phyloP scores from a whole-genome alignment of 2,113 vertebrate species.

The Tragelaphus strepsiceros region DNA sequence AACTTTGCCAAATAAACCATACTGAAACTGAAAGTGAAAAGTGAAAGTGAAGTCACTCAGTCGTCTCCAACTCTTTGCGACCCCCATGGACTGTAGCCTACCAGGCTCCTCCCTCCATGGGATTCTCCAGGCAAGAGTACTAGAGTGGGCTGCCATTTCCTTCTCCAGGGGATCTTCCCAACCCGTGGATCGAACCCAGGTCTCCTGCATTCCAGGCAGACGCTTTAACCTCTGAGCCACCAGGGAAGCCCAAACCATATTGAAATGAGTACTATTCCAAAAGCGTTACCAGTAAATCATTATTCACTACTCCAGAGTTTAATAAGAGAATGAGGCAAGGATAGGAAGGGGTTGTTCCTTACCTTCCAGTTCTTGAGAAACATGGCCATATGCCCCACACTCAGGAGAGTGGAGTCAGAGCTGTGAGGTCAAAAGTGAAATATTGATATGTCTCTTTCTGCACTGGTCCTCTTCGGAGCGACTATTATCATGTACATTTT shows the following conservation, averaged over 20 bases:
- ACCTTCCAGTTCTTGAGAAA: background rate
- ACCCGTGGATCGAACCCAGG: too few species aligned
- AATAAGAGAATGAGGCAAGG: background rate
- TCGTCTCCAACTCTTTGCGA: too few species aligned
- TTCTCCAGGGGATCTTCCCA: too few species aligned
- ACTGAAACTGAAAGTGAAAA: background rate
- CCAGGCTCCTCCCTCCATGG: too few species aligned
- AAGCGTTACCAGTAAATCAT: background rate
- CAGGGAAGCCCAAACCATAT: background rate
- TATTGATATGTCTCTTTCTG: background rate
- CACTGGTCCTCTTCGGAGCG: background rate
- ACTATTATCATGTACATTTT: background rate
- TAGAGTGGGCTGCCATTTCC: too few species aligned
- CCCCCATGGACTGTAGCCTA: too few species aligned
- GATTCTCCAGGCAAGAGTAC: too few species aligned
- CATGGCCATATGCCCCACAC: background rate
- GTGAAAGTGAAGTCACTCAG: too few species aligned
- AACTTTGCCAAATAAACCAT: background rate
- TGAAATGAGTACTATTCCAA: background rate
- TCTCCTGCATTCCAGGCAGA: too few species aligned
- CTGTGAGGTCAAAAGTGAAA: background rate
- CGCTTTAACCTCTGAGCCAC: too few species aligned
- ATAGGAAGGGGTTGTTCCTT: background rate
- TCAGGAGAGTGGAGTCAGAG: background rate
- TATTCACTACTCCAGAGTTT: background rate